These are phyloP conservation scores for Loris lydekkerianus DNA, from an alignment of 2,797 vertebrate species.

Conservation along the genomic window DNA sequence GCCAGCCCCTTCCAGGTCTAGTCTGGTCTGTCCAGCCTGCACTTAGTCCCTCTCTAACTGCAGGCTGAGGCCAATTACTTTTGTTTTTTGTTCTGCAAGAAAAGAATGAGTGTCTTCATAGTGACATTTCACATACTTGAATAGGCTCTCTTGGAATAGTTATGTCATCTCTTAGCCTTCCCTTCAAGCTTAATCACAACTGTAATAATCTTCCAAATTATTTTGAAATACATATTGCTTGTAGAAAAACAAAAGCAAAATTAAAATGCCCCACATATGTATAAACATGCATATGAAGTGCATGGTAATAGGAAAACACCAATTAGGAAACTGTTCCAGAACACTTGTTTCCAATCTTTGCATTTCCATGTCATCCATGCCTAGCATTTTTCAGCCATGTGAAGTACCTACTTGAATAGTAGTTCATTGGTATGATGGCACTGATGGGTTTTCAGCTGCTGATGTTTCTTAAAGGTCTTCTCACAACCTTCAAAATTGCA, in stretches of 20 bases:
- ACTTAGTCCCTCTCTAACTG: neutral
- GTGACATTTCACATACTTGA: neutral
- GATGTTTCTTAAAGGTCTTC: conserved; percentile 93
- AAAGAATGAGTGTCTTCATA: neutral
- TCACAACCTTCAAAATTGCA: conserved; percentile 92
- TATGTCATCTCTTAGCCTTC: neutral
- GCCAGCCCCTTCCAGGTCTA: neutral
- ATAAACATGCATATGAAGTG: neutral
- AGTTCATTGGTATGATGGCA: conserved; percentile 90
- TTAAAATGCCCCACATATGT: neutral
- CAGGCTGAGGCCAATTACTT: neutral
- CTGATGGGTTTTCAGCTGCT: conserved; percentile 93
- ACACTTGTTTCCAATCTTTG: neutral
- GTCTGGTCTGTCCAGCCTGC: neutral
- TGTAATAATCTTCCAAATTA: neutral
- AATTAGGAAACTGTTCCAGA: neutral
- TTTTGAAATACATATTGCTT: conserved; percentile 15
- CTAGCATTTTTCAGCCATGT: fast-evolving
- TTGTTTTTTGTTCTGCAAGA: neutral
- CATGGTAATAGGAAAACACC: neutral
- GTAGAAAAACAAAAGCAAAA: conserved; percentile 39
- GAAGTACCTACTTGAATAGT: conserved; percentile 92
- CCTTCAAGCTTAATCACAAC: neutral
- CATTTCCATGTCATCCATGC: neutral
- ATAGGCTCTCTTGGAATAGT: neutral